These are phyloP conservation scores for Eurois occulta DNA, from an alignment of 2,888 invertebrate genomes.

Conservation along the genomic window DNA sequence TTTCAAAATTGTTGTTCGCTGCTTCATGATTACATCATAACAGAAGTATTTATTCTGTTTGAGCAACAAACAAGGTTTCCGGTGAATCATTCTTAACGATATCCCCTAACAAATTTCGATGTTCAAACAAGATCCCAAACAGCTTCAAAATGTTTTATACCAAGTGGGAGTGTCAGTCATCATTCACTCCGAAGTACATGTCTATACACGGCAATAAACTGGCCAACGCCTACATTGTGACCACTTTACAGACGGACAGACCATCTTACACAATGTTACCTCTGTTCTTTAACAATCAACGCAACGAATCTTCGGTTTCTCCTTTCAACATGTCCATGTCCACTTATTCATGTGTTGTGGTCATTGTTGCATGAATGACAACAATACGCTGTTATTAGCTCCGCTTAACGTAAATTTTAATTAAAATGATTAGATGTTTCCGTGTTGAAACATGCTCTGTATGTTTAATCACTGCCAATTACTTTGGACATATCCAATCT, in stretches of 20 bases:
- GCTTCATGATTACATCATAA: neutral
- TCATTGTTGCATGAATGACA: slow-evolving; percentile 80
- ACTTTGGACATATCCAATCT: slow-evolving; percentile 46
- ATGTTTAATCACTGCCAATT: slow-evolving; percentile 69
- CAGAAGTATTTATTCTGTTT: slow-evolving; percentile 15
- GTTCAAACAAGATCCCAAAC: slow-evolving; percentile 63
- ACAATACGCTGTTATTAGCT: slow-evolving; percentile 80
- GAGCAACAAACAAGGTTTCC: slow-evolving; percentile 28
- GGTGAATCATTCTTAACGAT: slow-evolving; percentile 48
- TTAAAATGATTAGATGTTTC: slow-evolving; percentile 83
- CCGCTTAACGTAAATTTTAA: slow-evolving; percentile 75
- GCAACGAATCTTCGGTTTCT: slow-evolving; percentile 60
- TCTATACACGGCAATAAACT: slow-evolving; percentile 72
- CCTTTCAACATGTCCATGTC: slow-evolving; percentile 64
- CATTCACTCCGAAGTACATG: slow-evolving; percentile 72
- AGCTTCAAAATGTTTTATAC: slow-evolving; percentile 70
- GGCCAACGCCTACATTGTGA: slow-evolving; percentile 72
- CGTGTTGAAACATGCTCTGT: slow-evolving; percentile 72
- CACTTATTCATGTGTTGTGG: slow-evolving; percentile 64
- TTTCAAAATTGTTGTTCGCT: neutral
- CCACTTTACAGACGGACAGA: slow-evolving; percentile 65
- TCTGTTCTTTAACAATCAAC: slow-evolving; percentile 66
- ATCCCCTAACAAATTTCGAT: slow-evolving; percentile 58
- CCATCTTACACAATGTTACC: slow-evolving; percentile 66
- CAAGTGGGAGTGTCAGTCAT: slow-evolving; percentile 77